A percentile compares a stretch with the other conserved stretches of the same genome.
Conservation (phyloP, 2,797 vertebrate genomes). For the Salmo trutta region DNA sequence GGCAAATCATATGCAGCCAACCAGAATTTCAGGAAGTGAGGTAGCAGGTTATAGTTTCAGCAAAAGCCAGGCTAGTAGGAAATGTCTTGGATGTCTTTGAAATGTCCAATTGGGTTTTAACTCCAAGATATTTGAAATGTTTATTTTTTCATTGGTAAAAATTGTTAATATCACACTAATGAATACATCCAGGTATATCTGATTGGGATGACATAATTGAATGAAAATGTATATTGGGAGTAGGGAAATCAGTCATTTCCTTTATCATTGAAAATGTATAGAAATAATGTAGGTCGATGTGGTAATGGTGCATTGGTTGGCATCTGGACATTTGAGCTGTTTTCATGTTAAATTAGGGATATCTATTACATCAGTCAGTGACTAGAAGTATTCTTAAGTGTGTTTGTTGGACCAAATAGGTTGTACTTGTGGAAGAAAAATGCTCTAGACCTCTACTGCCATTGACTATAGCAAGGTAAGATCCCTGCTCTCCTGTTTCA, state of each 20-base stretch:
- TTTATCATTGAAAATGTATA: no score
- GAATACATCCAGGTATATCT: neutral
- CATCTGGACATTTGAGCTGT: no score
- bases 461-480: slow-evolving; percentile 20
- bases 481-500: slow-evolving; percentile 36
- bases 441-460: neutral
- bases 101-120: neutral
- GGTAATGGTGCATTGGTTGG: no score
- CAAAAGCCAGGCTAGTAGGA: neutral
- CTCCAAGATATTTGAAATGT: neutral
- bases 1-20: neutral
- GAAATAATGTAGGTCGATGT: no score
- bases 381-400: neutral
- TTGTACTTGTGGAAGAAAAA: neutral
- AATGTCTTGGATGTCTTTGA: neutral
- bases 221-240: no score
- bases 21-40: slow-evolving; percentile 1
- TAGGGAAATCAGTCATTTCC: no score
- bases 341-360: no score
- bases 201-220: neutral
- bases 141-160: neutral
- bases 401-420: neutral
- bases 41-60: slow-evolving; percentile 18
- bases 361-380: no score
- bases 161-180: neutral